Evolutionary conservation across 2,888 invertebrate species (phyloP), one percentile per base, ranked within the genome.

Genomic region (Pycnomerus fuliginosus): DNA sequence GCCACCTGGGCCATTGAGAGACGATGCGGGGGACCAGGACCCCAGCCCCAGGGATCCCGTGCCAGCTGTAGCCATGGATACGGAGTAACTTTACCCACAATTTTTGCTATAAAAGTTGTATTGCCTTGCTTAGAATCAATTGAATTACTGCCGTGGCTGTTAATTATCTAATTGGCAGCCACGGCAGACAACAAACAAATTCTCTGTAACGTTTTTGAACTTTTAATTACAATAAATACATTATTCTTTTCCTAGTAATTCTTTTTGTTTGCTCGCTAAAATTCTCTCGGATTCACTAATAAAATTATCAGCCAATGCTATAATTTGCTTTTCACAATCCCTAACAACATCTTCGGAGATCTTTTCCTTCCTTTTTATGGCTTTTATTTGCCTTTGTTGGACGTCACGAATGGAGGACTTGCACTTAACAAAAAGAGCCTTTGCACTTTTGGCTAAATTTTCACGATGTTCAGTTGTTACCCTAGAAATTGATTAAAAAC

Each of bases 391-490:
- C 50, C 82, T 82, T 62, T 82, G 86, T 65, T 91, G 89, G 1
- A 87, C 75, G 48, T 89, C 85, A 66, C 84, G 84, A 35, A 94
- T 77, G 4, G 77, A 71, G 67, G 88, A 87, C 62, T 87, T 84
- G 52, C 88, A 86, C 69, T 87, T 89, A 2, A 87, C 80, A 64
- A 83, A 91, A 34, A 92, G 63, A 1, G 77, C 74, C 73, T 91
- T 94, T 0, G 96, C 95, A 77, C 84, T 90, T 73, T 91, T 93
- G 0, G 90, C 84, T 44, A 98, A 75, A 45, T 79, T 80, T 73
- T 96, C 95, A 53, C 97, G 78, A 64, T 95, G 89, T 68, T 98
- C 96, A 66, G 88, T 88, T 0, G 97, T 96, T 0, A 98, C 87
- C 72, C 69, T 67, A n/a, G n/a, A n/a, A n/a, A n/a, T n/a, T n/a